Percentiles rank a stretch among this genome's conserved stretches.
Evolutionary conservation across 2,797 vertebrate genomes (phyloP).

Genomic region (Sarcophilus harrisii): DNA sequence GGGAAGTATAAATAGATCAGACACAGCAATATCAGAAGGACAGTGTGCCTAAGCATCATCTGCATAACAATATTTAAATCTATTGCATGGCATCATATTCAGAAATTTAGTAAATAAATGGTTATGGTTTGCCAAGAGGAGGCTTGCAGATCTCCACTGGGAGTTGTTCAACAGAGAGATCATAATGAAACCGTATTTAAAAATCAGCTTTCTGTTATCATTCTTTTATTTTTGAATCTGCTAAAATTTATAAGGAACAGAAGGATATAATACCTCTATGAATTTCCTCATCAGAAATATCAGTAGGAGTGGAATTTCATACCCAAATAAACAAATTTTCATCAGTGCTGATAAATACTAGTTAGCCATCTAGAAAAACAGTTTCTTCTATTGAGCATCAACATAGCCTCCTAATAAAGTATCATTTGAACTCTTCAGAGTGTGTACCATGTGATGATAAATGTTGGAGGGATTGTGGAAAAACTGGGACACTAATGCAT

Average conservation of each 20-base stretch:
- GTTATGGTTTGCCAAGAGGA: background rate
- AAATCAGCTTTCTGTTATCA: conserved; percentile 39
- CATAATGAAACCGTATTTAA: background rate
- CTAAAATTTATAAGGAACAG: background rate
- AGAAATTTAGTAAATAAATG: background rate
- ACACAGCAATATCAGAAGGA: conserved; percentile 57
- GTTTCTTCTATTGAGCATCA: background rate
- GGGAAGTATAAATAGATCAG: conserved; percentile 51
- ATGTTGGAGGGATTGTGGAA: no score
- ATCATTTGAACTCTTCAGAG: no score
- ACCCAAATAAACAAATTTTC: conserved; percentile 6
- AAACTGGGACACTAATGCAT: no score
- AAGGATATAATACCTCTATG: conserved; percentile 33
- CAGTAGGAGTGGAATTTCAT: conserved; percentile 11
- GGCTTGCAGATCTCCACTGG: conserved; percentile 5
- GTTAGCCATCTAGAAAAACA: background rate
- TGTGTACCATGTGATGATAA: background rate
- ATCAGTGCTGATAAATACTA: conserved; percentile 4
- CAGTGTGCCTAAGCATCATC: conserved; percentile 48
- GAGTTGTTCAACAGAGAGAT: conserved; percentile 2
- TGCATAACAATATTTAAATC: conserved; percentile 63
- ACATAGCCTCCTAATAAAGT: background rate
- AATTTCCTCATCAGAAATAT: conserved; percentile 35
- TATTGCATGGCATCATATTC: conserved; percentile 12
- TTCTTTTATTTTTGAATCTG: background rate